phyloP scores from a whole-genome alignment of 2,888 invertebrate species.

The Lasioglossum lativentre region DNA sequence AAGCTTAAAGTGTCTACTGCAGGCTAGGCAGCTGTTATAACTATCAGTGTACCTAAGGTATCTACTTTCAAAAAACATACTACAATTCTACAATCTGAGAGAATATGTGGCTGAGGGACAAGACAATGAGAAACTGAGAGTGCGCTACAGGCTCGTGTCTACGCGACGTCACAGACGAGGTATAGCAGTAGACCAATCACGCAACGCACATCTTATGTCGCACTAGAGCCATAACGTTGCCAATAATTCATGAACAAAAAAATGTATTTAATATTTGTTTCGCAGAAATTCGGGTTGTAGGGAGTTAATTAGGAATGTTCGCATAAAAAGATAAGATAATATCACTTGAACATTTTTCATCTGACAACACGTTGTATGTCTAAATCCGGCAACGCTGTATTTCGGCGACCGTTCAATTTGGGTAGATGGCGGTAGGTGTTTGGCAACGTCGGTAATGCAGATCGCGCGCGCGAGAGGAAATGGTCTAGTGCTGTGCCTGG shows the following conservation, averaged over 20 bases:
- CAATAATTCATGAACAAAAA: not conserved
- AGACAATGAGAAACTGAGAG: constrained; percentile 6
- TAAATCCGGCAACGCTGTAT: not conserved
- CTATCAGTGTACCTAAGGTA: not conserved
- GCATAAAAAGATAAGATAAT: not conserved
- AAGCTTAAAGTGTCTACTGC: not conserved
- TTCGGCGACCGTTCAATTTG: not conserved
- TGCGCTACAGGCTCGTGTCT: constrained; percentile 12
- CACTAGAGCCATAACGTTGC: not conserved
- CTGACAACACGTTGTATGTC: not conserved
- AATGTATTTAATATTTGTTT: not conserved
- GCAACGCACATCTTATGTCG: not conserved
- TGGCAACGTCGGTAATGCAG: not conserved
- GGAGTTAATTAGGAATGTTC: not conserved
- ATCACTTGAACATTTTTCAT: not conserved
- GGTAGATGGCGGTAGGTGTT: not conserved
- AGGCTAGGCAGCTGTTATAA: not conserved
- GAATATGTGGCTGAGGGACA: not conserved
- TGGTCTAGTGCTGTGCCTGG: constrained; percentile 11
- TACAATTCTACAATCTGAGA: not conserved
- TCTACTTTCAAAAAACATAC: not conserved
- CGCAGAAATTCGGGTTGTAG: not conserved
- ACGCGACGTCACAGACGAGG: constrained; percentile 14
- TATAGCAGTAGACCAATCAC: constrained; percentile 2
- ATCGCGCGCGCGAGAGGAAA: not conserved